Evolutionary conservation across 2,888 invertebrate species (phyloP).

Genomic region (Spisula solida): DNA sequence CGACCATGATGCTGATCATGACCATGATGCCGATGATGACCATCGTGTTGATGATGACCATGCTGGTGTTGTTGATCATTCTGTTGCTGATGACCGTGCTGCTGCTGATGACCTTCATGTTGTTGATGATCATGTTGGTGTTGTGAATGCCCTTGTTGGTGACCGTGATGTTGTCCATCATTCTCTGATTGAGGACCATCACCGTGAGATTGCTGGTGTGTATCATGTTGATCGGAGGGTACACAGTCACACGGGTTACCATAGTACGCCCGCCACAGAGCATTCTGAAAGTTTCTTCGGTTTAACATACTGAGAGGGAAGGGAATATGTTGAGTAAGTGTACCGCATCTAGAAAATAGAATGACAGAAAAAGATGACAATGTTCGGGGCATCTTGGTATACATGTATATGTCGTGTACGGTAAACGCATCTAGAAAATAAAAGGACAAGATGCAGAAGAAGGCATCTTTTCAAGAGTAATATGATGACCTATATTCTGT

Average conservation of each 20-base stretch:
- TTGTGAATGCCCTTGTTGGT: neutral
- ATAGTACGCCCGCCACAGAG: constrained; percentile 66
- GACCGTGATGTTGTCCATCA: neutral
- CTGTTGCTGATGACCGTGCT: constrained; percentile 1
- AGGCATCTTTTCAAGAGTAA: no score
- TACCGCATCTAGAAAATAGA: constrained; percentile 80
- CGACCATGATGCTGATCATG: neutral
- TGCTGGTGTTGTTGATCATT: neutral
- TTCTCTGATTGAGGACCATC: neutral
- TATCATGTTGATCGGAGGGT: neutral
- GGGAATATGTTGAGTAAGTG: constrained; percentile 79
- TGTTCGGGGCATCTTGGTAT: no score
- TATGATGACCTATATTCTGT: no score
- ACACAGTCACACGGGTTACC: constrained; percentile 70
- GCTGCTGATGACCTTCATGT: neutral
- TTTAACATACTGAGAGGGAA: constrained; percentile 77
- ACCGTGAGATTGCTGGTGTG: neutral
- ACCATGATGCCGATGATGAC: neutral
- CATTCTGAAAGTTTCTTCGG: constrained; percentile 63
- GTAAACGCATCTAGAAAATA: no score
- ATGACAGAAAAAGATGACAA: no score
- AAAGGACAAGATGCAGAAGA: no score
- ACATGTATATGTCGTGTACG: no score
- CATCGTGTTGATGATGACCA: constrained; percentile 26
- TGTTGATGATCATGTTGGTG: constrained; percentile 1